Conservation (phyloP, 1,140 invertebrate genomes). For the Lanistes nyassanus region DNA sequence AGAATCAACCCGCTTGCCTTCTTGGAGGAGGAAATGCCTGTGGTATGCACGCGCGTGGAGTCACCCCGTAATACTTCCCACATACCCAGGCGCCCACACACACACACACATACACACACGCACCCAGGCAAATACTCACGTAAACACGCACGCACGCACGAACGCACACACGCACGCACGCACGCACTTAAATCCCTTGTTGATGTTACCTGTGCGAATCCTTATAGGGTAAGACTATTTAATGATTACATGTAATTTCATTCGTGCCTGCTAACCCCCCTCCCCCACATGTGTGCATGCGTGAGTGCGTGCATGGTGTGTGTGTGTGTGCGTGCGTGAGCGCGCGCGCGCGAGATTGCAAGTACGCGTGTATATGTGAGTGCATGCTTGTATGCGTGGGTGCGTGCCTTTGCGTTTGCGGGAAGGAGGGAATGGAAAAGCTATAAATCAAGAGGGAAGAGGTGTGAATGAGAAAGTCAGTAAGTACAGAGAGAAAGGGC, state of each 20-base stretch:
- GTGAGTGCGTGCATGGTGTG: background rate
- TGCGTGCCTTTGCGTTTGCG: background rate
- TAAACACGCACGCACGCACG: slow-evolving; percentile 1
- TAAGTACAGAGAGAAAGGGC: background rate
- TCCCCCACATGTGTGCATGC: too few species aligned
- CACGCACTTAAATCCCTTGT: background rate
- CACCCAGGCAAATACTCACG: background rate
- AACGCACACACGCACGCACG: background rate
- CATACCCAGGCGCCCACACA: too few species aligned
- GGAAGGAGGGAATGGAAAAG: background rate
- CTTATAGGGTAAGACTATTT: too few species aligned
- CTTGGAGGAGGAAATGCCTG: too few species aligned
- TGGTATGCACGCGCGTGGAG: too few species aligned
- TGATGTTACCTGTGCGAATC: background rate
- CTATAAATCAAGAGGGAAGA: background rate
- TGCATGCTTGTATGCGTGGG: slow-evolving; percentile 3
- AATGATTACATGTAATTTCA: too few species aligned
- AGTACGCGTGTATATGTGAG: slow-evolving; percentile 2
- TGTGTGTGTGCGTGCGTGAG: background rate
- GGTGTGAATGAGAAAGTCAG: background rate
- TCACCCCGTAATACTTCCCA: too few species aligned
- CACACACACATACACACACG: slow-evolving; percentile 3
- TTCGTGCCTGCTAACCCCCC: too few species aligned
- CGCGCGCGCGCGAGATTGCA: too few species aligned
- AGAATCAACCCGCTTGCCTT: too few species aligned